Evolutionary conservation across 2,888 invertebrate species (phyloP), one percentile per base, ranked within the genome.

Genomic region (Tiliacea aurago): DNA sequence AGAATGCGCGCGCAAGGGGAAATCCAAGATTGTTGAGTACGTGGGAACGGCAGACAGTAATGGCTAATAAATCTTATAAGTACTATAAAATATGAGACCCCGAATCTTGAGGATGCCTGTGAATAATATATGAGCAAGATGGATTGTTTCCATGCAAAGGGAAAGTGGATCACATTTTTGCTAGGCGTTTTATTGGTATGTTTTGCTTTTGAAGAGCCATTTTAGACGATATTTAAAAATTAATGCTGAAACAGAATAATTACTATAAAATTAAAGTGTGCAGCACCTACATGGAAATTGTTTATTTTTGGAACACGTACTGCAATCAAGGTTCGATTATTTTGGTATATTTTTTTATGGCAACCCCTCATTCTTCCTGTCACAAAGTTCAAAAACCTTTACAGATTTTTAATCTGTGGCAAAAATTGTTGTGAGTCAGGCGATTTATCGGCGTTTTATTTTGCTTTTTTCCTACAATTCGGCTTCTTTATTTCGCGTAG

Each of bases 371-470:
- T 15, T 23, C 15, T 13, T 18, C 13, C 69, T 83, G 85, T 85
- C 87, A 85, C 64, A 49, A 71, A 77, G 81, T 79, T 82, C 80
- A 84, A 78, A 85, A 85, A 86, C 85, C 87, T 86, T 76, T 73
- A 58, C 73, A 62, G 66, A 66, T 83, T 65, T 83, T 73, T 84
- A 75, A 76, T 89, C 90, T 89, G 84, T 90, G 84, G 83, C 74
- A 81, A 82, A 87, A 90, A 88, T 89, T 91, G 91, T 91, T 91
- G 91, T 92, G 92, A 92, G 91, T 93, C 91, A 92, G 91, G 85
- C 86, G 78, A 76, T 78, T 73, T 68, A 86, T 90, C 91, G 91
- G 92, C 88, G 87, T 90, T 91, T 90, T 90, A 89, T 90, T 91
- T 91, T 85, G 80, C 86, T 90, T 89, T 90, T 90, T 82, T 78